Conservation (phyloP, 2,797 vertebrate genomes). For the Ispidina picta region DNA sequence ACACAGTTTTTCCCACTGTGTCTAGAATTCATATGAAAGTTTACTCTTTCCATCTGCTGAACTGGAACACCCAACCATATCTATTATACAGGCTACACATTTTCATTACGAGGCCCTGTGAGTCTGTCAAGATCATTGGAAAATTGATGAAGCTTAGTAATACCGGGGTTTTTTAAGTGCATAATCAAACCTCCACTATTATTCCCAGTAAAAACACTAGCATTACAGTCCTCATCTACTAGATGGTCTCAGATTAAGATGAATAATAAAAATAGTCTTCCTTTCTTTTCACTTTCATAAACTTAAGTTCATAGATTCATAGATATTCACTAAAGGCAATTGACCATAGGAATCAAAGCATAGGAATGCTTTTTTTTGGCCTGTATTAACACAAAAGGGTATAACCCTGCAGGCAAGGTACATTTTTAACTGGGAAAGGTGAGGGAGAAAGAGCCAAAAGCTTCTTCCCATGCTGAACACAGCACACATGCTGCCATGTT, state of each 20-base stretch:
- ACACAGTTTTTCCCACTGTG: constrained; percentile 32
- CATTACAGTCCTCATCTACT: background rate
- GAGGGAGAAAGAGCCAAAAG: background rate
- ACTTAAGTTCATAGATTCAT: background rate
- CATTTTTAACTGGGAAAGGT: rapidly evolving
- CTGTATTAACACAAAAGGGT: background rate
- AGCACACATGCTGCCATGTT: background rate
- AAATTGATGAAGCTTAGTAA: constrained; percentile 57
- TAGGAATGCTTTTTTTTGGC: background rate
- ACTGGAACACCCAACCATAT: background rate
- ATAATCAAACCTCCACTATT: background rate
- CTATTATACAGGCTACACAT: background rate
- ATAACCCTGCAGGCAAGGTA: background rate
- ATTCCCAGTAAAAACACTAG: background rate
- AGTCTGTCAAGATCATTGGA: background rate
- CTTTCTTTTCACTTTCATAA: background rate
- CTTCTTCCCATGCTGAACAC: background rate
- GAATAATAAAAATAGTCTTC: constrained; percentile 6
- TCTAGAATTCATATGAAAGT: constrained; percentile 25
- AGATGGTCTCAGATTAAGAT: background rate
- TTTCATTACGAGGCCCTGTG: constrained; percentile 7
- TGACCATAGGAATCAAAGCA: background rate
- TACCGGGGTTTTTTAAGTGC: background rate
- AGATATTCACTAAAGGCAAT: background rate
- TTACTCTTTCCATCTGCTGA: constrained; percentile 2